Evolutionary conservation across 1,140 invertebrate species (phyloP).

Genomic region (Eupeodes corollae): DNA sequence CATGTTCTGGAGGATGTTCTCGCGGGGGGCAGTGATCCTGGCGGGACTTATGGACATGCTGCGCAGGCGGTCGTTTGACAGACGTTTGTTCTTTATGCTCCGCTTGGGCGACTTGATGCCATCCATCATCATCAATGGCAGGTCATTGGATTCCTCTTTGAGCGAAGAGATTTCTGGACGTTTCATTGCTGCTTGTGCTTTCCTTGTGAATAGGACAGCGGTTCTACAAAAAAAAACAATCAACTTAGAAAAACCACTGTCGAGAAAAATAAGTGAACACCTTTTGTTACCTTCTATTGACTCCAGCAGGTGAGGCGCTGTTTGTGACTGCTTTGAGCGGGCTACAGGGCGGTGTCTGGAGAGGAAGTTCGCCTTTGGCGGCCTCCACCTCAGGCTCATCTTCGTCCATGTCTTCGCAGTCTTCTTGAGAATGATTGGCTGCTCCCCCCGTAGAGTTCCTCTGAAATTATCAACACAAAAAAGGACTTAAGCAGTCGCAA

Average conservation of each 20-base stretch:
- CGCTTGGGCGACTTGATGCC: conserved; percentile 28
- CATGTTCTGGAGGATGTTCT: conserved; percentile 17
- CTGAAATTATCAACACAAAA: too few relatives aligned
- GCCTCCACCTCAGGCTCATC: conserved; percentile 37
- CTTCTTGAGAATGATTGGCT: conserved; percentile 33
- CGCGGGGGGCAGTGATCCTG: neutral
- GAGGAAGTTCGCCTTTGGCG: conserved; percentile 19
- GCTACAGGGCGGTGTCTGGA: conserved; percentile 34
- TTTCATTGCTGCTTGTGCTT: conserved; percentile 47
- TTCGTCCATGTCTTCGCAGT: conserved; percentile 23
- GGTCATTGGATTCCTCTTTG: conserved; percentile 39
- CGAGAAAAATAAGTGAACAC: neutral
- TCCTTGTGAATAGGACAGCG: conserved; percentile 70
- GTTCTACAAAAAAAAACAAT: conserved; percentile 42
- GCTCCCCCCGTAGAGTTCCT: neutral
- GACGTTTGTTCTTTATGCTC: conserved; percentile 24
- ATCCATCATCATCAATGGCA: conserved; percentile 18
- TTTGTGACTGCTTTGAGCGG: conserved; percentile 33
- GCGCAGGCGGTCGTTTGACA: conserved; percentile 15
- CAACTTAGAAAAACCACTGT: neutral
- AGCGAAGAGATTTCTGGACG: conserved; percentile 34
- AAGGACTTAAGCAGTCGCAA: too few relatives aligned
- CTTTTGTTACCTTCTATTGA: conserved; percentile 49
- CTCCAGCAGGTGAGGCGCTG: conserved; percentile 45
- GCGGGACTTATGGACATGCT: conserved; percentile 29